Base-by-base conservation (phyloP, 2,797 vertebrate genomes). In the Notoglanidium macrostoma region DNA sequence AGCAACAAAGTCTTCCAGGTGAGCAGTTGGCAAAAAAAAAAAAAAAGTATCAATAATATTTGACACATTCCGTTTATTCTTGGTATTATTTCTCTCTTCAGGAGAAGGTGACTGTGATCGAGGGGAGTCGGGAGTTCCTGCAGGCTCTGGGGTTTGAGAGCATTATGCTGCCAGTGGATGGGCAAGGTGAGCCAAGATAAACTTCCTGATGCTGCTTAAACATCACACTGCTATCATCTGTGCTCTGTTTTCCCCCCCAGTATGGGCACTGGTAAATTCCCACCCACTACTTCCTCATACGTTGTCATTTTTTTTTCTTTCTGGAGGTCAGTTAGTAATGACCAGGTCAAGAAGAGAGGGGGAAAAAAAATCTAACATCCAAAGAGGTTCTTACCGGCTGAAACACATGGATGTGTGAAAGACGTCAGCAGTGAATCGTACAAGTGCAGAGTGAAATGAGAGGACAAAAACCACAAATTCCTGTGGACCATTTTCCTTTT, bases 1-100 rank as follows among this genome's bases (percentile, higher is more conserved):
- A 96, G 96, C 90, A 99, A 99, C 95, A 98, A 96, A 89, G 96
- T 99, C 88, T 98, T 98, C 88, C 97, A 98, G 97, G 97, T 98
- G 85, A 89, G 92, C 86, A 57, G 9, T 8, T 23, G 26, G 55
- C 12, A 15, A 21, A 35, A 65, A 23, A 1, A 65, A 23, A 1
- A n/a, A 46, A 4, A 44, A 32, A 3, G 14, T 9, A 26, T 9
- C 23, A 46, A 5, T 26, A 40, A 19, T 73, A 21, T 46, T 35
- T 86, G 7, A 11, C 21, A 17, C 19, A 29, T 32, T 5, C 0
- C 35, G 15, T 59, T 7, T 79, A 23, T 72, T 73, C 12, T 29
- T 61, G 74, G 84, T 46, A 15, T 63, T 57, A n/a, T 87, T 9
- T 54, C 40, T 73, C 0, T n/a, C 14, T 9, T 19, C 87, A 99